Conservation (phyloP, 2,797 vertebrate genomes). For the Cygnus olor region DNA sequence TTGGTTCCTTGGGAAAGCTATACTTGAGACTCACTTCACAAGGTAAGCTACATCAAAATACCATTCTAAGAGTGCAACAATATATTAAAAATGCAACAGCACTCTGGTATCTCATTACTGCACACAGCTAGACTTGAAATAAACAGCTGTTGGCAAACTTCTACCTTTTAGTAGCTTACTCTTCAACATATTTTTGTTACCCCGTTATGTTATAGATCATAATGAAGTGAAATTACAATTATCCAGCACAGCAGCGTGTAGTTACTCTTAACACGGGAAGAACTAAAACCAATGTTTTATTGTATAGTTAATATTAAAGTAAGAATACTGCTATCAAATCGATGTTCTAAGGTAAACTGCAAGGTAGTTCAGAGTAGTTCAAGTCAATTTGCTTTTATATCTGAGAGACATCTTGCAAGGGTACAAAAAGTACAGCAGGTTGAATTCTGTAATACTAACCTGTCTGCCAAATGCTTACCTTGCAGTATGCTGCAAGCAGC, state of each 20-base stretch:
- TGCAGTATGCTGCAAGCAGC: neutral
- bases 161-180: neutral
- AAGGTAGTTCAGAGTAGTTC: neutral
- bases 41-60: conserved; percentile 3
- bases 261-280: neutral
- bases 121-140: neutral
- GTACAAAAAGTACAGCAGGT: neutral
- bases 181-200: neutral
- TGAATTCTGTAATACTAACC: neutral
- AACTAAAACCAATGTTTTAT: neutral
- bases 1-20: neutral
- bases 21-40: neutral
- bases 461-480: neutral
- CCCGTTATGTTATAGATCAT: neutral
- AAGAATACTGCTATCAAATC: neutral
- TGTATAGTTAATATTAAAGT: neutral
- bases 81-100: conserved; percentile 56
- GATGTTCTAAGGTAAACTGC: neutral
- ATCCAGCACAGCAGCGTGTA: neutral
- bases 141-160: conserved; percentile 1
- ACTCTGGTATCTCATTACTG: conserved; percentile 49
- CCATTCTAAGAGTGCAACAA: neutral
- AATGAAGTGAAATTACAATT: neutral
- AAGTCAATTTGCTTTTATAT: neutral
- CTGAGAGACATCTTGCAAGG: neutral